These are phyloP conservation scores for Pampus argenteus DNA, from an alignment of 2,797 vertebrate genomes.

Conservation along the genomic window DNA sequence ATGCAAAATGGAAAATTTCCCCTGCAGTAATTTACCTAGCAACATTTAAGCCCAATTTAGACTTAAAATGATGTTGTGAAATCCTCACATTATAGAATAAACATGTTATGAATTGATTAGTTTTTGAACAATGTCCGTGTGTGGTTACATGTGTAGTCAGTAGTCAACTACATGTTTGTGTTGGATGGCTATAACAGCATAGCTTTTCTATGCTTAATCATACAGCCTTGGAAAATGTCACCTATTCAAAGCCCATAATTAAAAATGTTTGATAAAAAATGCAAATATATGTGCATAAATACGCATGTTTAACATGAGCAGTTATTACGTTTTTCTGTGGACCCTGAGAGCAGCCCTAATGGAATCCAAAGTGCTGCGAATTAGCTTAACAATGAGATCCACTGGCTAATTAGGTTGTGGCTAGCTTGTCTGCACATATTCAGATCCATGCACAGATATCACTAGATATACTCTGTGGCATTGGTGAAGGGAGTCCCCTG, in stretches of 20 bases:
- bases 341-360: constrained; percentile 69
- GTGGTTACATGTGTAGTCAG: constrained; percentile 12
- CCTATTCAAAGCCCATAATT: constrained; percentile 79
- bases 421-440: constrained; percentile 38
- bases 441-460: constrained; percentile 36
- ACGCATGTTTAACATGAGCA: constrained; percentile 68
- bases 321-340: constrained; percentile 74
- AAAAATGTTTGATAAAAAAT: constrained; percentile 83
- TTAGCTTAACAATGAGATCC: constrained; percentile 74
- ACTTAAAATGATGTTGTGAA: neutral
- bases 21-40: neutral
- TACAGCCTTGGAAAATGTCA: constrained; percentile 67
- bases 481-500: constrained; percentile 17
- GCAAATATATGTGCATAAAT: constrained; percentile 86
- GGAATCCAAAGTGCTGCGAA: constrained; percentile 71
- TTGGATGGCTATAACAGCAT: constrained; percentile 25
- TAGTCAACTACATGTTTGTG: constrained; percentile 27
- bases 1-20: neutral
- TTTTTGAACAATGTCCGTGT: constrained; percentile 1
- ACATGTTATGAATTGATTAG: neutral
- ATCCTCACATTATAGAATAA: neutral
- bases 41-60: neutral
- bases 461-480: constrained; percentile 33
- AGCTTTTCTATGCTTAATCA: constrained; percentile 59
- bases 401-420: constrained; percentile 61